Percentiles rank a stretch among this genome's conserved stretches.
Evolutionary conservation across 2,797 vertebrate genomes (phyloP).

Genomic region (Graptemys geographica): DNA sequence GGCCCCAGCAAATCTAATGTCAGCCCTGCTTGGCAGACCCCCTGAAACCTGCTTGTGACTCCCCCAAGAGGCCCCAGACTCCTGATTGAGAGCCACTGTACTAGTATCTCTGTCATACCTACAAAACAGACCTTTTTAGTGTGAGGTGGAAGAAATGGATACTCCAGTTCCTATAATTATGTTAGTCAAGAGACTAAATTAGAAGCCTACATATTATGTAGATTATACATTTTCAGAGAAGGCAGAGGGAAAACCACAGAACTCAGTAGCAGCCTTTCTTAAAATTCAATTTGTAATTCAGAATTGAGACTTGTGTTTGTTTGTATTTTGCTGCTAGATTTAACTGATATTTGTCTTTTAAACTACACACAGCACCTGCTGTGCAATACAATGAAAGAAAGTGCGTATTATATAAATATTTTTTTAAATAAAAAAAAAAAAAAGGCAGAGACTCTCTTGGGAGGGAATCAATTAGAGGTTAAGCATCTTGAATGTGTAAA

Average conservation of each 20-base stretch:
- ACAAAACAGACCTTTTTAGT: neutral
- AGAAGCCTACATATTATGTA: neutral
- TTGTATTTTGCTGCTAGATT: neutral
- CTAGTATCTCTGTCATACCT: neutral
- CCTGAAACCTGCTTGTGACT: too few relatives aligned
- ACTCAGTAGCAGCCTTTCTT: neutral
- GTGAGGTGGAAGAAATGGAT: neutral
- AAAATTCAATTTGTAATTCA: neutral
- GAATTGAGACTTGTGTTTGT: neutral
- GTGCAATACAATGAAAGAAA: too few relatives aligned
- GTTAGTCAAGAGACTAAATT: neutral
- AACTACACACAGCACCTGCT: neutral
- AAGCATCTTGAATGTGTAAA: neutral
- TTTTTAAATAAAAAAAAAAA: neutral
- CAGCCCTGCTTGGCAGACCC: too few relatives aligned
- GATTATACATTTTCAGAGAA: neutral
- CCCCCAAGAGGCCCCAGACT: too few relatives aligned
- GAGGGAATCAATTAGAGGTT: conserved; percentile 7
- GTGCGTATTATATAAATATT: neutral
- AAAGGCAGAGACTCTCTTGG: neutral
- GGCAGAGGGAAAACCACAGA: neutral
- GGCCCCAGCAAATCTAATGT: too few relatives aligned
- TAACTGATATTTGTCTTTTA: neutral
- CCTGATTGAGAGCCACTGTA: too few relatives aligned
- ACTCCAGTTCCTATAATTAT: neutral